Conservation (phyloP, 2,888 invertebrate genomes). For the Parnassius mnemosyne region DNA sequence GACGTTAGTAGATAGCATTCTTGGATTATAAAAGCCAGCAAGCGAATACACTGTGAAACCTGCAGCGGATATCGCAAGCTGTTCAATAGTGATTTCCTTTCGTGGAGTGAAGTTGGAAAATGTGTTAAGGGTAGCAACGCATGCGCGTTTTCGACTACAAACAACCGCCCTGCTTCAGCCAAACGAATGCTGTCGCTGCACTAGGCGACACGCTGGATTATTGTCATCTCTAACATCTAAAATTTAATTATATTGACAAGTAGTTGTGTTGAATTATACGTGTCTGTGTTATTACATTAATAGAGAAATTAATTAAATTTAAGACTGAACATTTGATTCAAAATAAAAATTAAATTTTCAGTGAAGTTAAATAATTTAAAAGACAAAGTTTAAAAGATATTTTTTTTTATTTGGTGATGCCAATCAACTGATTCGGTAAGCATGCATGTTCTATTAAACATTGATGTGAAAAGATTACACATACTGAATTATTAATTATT, state of each 20-base stretch:
- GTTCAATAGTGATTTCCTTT: constrained; percentile 22
- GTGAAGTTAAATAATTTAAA: neutral
- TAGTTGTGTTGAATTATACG: constrained; percentile 14
- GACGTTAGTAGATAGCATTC: constrained; percentile 2
- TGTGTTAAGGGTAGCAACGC: constrained; percentile 26
- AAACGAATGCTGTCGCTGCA: constrained; percentile 23
- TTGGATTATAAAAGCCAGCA: constrained; percentile 5
- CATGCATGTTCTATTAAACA: constrained; percentile 9
- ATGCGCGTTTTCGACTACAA: constrained; percentile 32
- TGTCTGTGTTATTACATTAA: neutral
- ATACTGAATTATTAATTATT: neutral
- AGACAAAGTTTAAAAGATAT: constrained; percentile 6
- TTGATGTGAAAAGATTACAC: neutral
- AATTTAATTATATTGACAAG: constrained; percentile 3
- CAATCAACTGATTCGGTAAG: constrained; percentile 32
- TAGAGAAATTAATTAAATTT: neutral
- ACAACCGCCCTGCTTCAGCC: constrained; percentile 29
- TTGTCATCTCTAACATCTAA: neutral
- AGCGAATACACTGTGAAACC: constrained; percentile 6
- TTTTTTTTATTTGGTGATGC: constrained; percentile 28
- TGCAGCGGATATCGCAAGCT: constrained; percentile 11
- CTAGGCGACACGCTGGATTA: constrained; percentile 4
- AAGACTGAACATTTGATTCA: neutral
- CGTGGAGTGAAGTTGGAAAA: constrained; percentile 26
- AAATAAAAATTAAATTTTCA: neutral